phyloP scores from a whole-genome alignment of 2,888 invertebrate genomes.

The Dichetophora obliterata region DNA sequence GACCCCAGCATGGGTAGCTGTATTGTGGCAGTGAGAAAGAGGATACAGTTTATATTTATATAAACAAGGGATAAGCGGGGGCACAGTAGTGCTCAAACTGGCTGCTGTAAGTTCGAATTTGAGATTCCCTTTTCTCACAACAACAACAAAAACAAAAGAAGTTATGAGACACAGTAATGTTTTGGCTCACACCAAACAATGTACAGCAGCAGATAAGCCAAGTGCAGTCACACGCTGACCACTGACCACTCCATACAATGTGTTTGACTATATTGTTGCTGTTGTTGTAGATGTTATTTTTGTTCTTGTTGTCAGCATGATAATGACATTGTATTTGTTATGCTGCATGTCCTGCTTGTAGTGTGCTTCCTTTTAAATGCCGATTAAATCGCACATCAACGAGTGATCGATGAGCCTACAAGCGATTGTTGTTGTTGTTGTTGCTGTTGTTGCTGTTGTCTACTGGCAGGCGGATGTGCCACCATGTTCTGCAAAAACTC shows the following conservation, averaged over 20 bases:
- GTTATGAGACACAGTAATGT: slow-evolving; percentile 6
- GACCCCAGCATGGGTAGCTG: background rate
- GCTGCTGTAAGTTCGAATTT: background rate
- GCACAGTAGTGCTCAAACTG: background rate
- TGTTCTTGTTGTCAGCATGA: slow-evolving; percentile 20
- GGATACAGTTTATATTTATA: slow-evolving; percentile 8
- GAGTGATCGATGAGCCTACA: slow-evolving; percentile 33
- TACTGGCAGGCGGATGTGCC: slow-evolving; percentile 22
- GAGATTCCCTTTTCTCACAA: no score
- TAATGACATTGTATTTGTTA: slow-evolving; percentile 34
- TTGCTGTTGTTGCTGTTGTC: background rate
- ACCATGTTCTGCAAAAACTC: slow-evolving; percentile 1
- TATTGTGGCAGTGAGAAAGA: background rate
- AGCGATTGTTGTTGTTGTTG: slow-evolving; percentile 10
- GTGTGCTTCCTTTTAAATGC: slow-evolving; percentile 31
- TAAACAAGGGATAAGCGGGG: slow-evolving; percentile 13
- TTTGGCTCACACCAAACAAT: background rate
- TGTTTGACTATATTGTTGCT: background rate
- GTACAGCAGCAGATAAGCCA: background rate
- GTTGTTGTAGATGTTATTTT: background rate
- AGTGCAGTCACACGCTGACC: slow-evolving; percentile 5
- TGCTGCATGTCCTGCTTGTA: background rate
- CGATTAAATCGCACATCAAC: slow-evolving; percentile 18
- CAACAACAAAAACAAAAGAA: background rate
- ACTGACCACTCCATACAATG: background rate